Evolutionary conservation across 2,888 invertebrate genomes (phyloP).

Genomic region (Bellardia bayeri): DNA sequence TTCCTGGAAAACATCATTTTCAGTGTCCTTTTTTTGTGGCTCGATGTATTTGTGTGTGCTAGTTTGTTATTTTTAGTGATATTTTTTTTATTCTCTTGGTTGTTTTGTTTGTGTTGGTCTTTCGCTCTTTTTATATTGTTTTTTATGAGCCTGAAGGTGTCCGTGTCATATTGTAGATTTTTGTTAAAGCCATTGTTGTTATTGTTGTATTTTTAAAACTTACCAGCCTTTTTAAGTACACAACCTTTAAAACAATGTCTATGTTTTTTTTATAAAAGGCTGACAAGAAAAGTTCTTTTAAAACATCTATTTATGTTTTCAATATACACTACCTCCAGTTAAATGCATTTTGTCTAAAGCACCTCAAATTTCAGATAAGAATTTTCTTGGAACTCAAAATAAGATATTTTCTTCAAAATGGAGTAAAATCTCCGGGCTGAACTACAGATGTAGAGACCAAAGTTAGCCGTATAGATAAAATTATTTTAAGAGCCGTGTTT

Average conservation of each 20-base stretch:
- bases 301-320: background rate
- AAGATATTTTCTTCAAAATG: too few species aligned
- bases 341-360: too few species aligned
- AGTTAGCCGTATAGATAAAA: too few species aligned
- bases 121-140: conserved; percentile 29
- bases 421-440: too few species aligned
- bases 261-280: background rate
- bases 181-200: conserved; percentile 27
- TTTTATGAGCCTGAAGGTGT: conserved; percentile 66
- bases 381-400: too few species aligned
- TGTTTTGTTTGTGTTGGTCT: background rate
- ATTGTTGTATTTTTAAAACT: background rate
- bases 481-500: too few species aligned
- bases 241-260: conserved; percentile 45
- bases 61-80: conserved; percentile 44
- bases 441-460: background rate
- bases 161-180: conserved; percentile 63
- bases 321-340: too few species aligned
- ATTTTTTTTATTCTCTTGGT: conserved; percentile 8
- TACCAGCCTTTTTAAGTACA: conserved; percentile 23
- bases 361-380: too few species aligned
- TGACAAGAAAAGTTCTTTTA: conserved; percentile 8
- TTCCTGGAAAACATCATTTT: conserved; percentile 2
- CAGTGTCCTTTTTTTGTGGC: background rate
- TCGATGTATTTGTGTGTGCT: background rate